These are phyloP conservation scores for Crotalus helleri DNA, from an alignment of 2,113 vertebrate genomes.

Conservation along the genomic window DNA sequence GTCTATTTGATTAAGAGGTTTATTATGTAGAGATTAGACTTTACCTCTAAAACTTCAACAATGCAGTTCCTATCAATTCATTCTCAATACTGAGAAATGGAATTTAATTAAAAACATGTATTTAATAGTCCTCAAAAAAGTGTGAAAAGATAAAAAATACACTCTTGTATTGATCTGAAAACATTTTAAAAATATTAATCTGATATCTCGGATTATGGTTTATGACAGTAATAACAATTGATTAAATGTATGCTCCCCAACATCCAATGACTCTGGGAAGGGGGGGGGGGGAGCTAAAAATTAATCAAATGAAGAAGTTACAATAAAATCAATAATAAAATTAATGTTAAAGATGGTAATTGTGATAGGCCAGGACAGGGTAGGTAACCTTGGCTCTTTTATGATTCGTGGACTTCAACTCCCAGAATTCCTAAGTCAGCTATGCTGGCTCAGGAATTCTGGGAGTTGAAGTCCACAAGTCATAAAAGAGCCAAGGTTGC, in stretches of 20 bases:
- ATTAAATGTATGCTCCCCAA: neutral
- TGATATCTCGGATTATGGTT: neutral
- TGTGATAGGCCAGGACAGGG: neutral
- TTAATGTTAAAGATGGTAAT: neutral
- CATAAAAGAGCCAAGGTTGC: too few species aligned
- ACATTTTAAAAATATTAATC: neutral
- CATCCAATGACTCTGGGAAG: neutral
- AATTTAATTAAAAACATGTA: neutral
- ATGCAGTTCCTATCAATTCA: neutral
- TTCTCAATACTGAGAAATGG: neutral
- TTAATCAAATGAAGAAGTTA: neutral
- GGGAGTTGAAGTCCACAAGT: too few species aligned
- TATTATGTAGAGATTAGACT: neutral
- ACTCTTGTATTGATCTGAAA: neutral
- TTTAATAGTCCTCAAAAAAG: slow-evolving; percentile 11
- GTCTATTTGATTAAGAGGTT: neutral
- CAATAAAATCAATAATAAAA: neutral
- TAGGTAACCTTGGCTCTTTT: too few species aligned
- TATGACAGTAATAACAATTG: neutral
- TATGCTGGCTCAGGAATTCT: too few species aligned
- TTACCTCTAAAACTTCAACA: neutral
- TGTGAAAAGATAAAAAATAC: neutral
- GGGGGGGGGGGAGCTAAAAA: neutral
- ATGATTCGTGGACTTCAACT: too few species aligned
- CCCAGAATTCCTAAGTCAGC: too few species aligned